These are phyloP conservation scores for Gymnobelideus leadbeateri DNA, from an alignment of 2,113 vertebrate genomes.

Conservation along the genomic window DNA sequence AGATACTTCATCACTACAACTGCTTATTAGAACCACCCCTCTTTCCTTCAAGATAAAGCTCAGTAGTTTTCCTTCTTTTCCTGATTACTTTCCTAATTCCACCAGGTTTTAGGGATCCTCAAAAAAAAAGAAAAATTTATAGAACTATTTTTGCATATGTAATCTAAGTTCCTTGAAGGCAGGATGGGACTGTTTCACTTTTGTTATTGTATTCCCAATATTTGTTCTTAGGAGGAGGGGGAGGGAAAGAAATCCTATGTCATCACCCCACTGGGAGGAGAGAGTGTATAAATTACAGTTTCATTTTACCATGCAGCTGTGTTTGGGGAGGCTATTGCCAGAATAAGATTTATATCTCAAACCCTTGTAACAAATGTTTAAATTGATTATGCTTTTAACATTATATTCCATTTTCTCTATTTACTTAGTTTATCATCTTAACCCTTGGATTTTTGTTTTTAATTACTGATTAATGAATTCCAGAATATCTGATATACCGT, in stretches of 20 bases:
- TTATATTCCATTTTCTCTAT: neutral
- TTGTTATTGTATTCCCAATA: neutral
- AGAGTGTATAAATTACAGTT: neutral
- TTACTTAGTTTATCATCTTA: neutral
- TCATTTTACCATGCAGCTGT: neutral
- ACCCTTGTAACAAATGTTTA: neutral
- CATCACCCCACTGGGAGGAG: neutral
- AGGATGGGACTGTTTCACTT: neutral
- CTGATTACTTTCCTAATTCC: neutral
- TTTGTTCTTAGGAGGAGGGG: neutral
- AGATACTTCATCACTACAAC: neutral
- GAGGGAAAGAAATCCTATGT: neutral
- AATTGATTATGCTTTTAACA: neutral
- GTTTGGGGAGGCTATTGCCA: neutral
- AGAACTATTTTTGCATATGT: neutral
- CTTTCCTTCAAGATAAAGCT: neutral
- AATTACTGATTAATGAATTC: neutral
- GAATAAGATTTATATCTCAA: neutral
- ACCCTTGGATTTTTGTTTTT: neutral
- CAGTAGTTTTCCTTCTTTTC: neutral
- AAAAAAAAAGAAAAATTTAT: neutral
- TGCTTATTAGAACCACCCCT: neutral
- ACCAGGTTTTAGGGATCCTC: neutral
- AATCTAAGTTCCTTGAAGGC: neutral
- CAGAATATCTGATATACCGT: neutral